These are phyloP conservation scores for Neogobius melanostomus DNA, from an alignment of 2,113 vertebrate species.

Conservation along the genomic window DNA sequence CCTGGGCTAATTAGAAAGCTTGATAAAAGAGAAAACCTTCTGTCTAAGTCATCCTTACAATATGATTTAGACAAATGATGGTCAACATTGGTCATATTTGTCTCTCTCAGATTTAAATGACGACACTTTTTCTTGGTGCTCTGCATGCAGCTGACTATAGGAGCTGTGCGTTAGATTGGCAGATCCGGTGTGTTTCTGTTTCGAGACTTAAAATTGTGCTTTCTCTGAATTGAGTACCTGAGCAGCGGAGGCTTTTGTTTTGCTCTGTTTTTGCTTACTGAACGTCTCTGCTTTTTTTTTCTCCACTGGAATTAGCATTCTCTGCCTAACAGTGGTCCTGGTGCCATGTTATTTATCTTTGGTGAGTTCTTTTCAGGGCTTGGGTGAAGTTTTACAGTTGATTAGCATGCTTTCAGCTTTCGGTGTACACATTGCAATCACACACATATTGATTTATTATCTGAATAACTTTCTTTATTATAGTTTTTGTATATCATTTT, in stretches of 20 bases:
- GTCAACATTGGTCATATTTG: too few relatives aligned
- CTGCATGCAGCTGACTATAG: background rate
- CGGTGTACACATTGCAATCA: too few relatives aligned
- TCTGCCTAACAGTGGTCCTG: slow-evolving; percentile 7
- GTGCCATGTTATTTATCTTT: background rate
- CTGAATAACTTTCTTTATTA: too few relatives aligned
- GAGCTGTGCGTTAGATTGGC: background rate
- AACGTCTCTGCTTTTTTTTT: slow-evolving; percentile 7
- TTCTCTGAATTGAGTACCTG: slow-evolving; percentile 4
- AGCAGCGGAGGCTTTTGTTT: slow-evolving; percentile 18
- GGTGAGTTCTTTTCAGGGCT: background rate
- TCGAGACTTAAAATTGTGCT: slow-evolving; percentile 8
- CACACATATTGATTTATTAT: too few relatives aligned
- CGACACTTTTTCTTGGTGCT: background rate
- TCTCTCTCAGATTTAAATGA: background rate
- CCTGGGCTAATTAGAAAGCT: too few relatives aligned
- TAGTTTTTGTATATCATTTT: background rate
- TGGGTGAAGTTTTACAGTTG: background rate
- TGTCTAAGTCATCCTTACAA: too few relatives aligned
- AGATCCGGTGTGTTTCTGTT: background rate
- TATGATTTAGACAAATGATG: too few relatives aligned
- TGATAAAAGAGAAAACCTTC: too few relatives aligned
- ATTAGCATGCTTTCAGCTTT: background rate
- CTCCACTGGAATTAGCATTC: slow-evolving; percentile 16
- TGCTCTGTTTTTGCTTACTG: slow-evolving; percentile 17